Base-by-base conservation (phyloP, 2,113 vertebrate genomes). In the Ploceus nigricollis region DNA sequence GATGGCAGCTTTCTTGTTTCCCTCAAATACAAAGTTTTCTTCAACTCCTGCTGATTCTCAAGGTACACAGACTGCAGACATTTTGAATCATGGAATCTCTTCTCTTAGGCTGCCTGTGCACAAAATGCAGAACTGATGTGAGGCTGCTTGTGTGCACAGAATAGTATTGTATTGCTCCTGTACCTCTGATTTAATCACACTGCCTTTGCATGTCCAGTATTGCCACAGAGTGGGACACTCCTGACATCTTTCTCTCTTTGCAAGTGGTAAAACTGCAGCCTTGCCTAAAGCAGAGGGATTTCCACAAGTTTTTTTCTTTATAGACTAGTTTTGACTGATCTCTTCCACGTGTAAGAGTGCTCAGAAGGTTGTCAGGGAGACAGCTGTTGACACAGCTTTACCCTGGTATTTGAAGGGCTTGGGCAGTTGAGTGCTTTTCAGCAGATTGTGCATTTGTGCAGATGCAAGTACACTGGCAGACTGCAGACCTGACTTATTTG, bases 361-460 rank as follows among this genome's bases (percentile, higher is more conserved):
- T 96, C 78, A 76, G 40, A 57, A 2, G 9, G 88, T 93, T 95
- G 88, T 83, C 92, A 88, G 82, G 89, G 90, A 94, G 66, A 96
- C 71, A 83, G 68, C 35, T 66, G 79, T 85, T 95, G 87, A 94
- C 88, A 94, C 39, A 94, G 76, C 68, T 93, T 91, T 90, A 79
- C 50, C 39, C 60, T 94, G 82, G 60, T 85, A 92, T 96, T 91
- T 94, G 89, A 54, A 90, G 39, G 63, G 82, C 68, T 93, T 58
- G 88, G 73, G 69, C 66, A 91, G 79, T 47, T 13, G 1, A 39
- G 47, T 73, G 68, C 60, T 91, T 82, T 75, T 76, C 87, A 92
- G 64, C 2, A 19, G 73, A 84, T 63, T 94, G 76, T 77, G 81
- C 81, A 60, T 48, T 91, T 13, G 5, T 82, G 82, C 87, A 96